Conservation (phyloP, 2,888 invertebrate genomes). For the Merodon equestris region DNA sequence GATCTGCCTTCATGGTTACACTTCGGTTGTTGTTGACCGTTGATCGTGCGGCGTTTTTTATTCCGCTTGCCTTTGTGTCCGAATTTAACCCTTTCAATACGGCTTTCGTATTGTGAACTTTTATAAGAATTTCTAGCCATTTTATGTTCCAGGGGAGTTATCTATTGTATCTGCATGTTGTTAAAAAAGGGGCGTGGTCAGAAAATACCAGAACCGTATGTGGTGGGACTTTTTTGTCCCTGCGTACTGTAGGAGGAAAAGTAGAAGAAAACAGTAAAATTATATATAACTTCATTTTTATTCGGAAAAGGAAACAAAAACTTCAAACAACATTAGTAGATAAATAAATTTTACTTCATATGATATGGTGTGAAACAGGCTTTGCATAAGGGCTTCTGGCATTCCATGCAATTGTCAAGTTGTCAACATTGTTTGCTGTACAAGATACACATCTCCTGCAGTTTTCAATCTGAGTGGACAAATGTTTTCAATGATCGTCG, state of each 20-base stretch:
- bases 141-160: conserved; percentile 14
- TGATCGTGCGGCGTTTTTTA: too few species aligned
- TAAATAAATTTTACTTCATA: conserved; percentile 5
- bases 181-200: conserved; percentile 5
- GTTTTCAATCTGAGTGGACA: conserved; percentile 12
- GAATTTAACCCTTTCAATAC: conserved; percentile 4
- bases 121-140: conserved; percentile 9
- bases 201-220: conserved; percentile 17
- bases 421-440: not conserved
- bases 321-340: conserved; percentile 9
- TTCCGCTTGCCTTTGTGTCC: too few species aligned
- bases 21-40: too few species aligned
- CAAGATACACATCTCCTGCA: too few species aligned
- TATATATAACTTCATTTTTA: too few species aligned
- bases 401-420: conserved; percentile 17
- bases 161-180: conserved; percentile 11
- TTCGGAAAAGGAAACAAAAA: conserved; percentile 21
- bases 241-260: too few species aligned
- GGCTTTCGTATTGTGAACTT: conserved; percentile 15
- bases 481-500: conserved; percentile 23
- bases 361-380: not conserved
- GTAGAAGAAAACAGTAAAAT: too few species aligned
- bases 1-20: too few species aligned
- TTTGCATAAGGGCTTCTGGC: conserved; percentile 1
- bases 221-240: too few species aligned